Base-by-base conservation (phyloP, 2,797 vertebrate genomes). In the Microchirus variegatus region DNA sequence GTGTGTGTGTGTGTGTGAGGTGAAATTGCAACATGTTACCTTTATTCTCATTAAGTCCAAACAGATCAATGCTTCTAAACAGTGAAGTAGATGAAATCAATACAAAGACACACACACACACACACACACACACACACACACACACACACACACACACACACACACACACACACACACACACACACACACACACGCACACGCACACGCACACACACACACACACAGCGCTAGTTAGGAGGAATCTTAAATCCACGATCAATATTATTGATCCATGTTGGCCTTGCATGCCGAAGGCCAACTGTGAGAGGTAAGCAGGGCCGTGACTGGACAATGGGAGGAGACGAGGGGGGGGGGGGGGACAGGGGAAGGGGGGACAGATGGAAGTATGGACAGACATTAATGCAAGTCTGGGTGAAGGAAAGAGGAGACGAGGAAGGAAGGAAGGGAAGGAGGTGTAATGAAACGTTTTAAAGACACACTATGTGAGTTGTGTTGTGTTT, bases 1-100 rank as follows among this genome's bases (percentile, higher is more conserved):
- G n/a, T 44, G 44, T 75, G 72, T 68, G 57, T 49, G 47, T 49
- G n/a, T 49, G 44, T 75, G 72, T 68, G 54, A 81, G 80, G 78
- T 85, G 59, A 83, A 66, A 73, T 70, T 54, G 59, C 17, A 73
- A 68, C 62, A 70, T 85, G 77, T 78, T 73, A 10, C 67, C 83
- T 85, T 75, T 47, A 77, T 82, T 73, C 65, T 85, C 75, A 86
- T 86, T 82, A 77, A 71, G 78, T 69, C 40, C 59, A 58, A 80
- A 70, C 50, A 56, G 73, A 60, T 80, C 81, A 78, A 63, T 72
- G 63, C 19, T 41, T 56, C 68, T 69, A 63, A 71, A 73, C 72
- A 63, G 47, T 58, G 52, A 62, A 67, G 46, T 49, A 59, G 64
- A 43, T 56, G 15, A 54, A 72, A 77, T 85, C 73, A 53, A 82